Evolutionary conservation across 2,888 invertebrate genomes (phyloP).

Genomic region (Mechanitis mazaeus): DNA sequence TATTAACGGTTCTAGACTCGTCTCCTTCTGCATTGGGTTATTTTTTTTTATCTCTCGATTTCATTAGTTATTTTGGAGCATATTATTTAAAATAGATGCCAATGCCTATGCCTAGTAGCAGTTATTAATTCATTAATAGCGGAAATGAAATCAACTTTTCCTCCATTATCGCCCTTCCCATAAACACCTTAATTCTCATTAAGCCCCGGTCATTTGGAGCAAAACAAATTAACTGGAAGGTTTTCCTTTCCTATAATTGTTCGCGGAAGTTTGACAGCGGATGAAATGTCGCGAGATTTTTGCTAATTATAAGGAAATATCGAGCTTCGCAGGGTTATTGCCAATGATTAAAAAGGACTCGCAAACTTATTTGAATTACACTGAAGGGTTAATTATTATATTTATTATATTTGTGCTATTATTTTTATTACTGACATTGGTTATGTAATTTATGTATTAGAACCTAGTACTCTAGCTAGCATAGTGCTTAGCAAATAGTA

Average conservation of each 20-base stretch:
- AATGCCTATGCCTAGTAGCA: conserved; percentile 10
- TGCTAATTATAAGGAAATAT: conserved; percentile 56
- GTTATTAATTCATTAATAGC: conserved; percentile 46
- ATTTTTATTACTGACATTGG: too few relatives aligned
- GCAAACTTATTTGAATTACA: neutral
- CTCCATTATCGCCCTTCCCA: conserved; percentile 56
- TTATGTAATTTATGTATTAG: too few relatives aligned
- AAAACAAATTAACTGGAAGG: conserved; percentile 66
- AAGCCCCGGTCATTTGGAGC: conserved; percentile 61
- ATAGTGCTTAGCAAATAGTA: too few relatives aligned
- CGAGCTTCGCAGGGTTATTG: conserved; percentile 21
- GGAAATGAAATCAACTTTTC: conserved; percentile 57
- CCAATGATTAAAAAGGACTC: conserved; percentile 20
- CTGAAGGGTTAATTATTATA: neutral
- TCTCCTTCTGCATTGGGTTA: too few relatives aligned
- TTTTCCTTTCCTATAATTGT: conserved; percentile 32
- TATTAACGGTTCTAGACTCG: too few relatives aligned
- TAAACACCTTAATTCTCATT: conserved; percentile 72
- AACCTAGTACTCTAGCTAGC: too few relatives aligned
- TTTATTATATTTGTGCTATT: neutral
- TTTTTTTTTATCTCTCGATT: too few relatives aligned
- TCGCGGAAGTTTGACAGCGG: conserved; percentile 64
- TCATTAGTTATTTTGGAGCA: too few relatives aligned
- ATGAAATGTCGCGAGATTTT: conserved; percentile 73
- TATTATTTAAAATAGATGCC: conserved; percentile 5